Conservation (phyloP, 2,113 vertebrate species). For the Notechis scutatus region DNA sequence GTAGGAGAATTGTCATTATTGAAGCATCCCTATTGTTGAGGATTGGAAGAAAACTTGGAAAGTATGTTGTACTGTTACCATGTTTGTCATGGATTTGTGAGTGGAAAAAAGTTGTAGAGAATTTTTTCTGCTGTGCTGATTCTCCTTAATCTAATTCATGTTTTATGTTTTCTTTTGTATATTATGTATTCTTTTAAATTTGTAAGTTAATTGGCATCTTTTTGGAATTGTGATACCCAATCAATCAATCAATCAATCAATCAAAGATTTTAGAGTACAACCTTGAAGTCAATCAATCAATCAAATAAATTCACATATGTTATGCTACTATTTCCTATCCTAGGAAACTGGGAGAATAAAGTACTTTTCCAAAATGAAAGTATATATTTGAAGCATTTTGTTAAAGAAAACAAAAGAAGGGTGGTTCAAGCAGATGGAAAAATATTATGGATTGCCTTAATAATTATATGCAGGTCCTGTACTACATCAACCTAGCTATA, state of each 20-base stretch:
- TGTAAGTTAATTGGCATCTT: background rate
- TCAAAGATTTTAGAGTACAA: no score
- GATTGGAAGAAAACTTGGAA: background rate
- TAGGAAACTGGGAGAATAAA: background rate
- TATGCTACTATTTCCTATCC: background rate
- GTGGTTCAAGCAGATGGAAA: background rate
- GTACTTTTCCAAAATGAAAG: background rate
- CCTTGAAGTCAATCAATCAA: no score
- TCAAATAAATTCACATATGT: background rate
- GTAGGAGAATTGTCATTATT: background rate
- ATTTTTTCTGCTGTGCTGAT: background rate
- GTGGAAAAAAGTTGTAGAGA: background rate
- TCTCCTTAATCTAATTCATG: background rate
- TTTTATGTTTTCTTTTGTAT: background rate
- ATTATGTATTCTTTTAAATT: background rate
- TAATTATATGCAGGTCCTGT: background rate
- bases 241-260: background rate
- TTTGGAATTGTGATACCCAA: background rate
- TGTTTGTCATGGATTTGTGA: background rate
- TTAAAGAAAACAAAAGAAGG: background rate
- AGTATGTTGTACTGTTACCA: background rate
- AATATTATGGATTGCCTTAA: background rate
- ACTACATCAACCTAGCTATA: background rate
- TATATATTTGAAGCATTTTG: background rate
- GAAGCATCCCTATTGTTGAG: background rate